These are phyloP conservation scores for Aelia acuminata DNA, from an alignment of 2,888 invertebrate genomes.

Conservation along the genomic window DNA sequence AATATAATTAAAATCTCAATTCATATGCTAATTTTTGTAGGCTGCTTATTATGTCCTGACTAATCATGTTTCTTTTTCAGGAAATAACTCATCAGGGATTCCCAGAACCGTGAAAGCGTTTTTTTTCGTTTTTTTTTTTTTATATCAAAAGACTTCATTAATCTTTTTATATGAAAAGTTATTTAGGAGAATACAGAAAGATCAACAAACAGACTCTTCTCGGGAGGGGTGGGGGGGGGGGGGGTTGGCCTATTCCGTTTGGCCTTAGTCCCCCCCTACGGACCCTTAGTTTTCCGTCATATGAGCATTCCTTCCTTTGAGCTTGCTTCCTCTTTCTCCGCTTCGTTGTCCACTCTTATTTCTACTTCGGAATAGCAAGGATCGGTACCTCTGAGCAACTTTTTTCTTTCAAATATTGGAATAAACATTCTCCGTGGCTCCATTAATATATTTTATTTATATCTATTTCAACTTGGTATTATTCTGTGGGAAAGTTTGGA, in stretches of 20 bases:
- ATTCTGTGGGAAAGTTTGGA: too few species aligned
- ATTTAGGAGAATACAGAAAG: not conserved
- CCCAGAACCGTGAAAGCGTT: too few species aligned
- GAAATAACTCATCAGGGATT: too few species aligned
- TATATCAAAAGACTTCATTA: constrained; percentile 19
- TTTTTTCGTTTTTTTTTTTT: not conserved
- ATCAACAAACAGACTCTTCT: constrained; percentile 5
- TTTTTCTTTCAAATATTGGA: not conserved
- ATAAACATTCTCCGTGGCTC: not conserved
- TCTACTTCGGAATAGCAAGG: constrained; percentile 32
- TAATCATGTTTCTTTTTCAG: too few species aligned
- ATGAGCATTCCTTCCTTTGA: constrained; percentile 40
- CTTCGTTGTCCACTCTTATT: constrained; percentile 37
- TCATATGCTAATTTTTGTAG: too few species aligned
- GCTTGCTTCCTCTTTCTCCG: constrained; percentile 23
- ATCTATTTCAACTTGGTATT: too few species aligned
- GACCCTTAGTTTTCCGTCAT: constrained; percentile 32
- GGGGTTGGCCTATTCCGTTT: constrained; percentile 14
- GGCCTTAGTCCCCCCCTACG: not conserved
- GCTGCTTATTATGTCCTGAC: too few species aligned
- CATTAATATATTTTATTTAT: not conserved
- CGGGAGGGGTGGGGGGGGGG: too few species aligned
- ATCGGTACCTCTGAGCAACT: not conserved
- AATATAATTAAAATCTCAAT: too few species aligned
- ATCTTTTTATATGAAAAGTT: constrained; percentile 36